Evolutionary conservation across 2,797 vertebrate species (phyloP).

Genomic region (Zalophus californianus): DNA sequence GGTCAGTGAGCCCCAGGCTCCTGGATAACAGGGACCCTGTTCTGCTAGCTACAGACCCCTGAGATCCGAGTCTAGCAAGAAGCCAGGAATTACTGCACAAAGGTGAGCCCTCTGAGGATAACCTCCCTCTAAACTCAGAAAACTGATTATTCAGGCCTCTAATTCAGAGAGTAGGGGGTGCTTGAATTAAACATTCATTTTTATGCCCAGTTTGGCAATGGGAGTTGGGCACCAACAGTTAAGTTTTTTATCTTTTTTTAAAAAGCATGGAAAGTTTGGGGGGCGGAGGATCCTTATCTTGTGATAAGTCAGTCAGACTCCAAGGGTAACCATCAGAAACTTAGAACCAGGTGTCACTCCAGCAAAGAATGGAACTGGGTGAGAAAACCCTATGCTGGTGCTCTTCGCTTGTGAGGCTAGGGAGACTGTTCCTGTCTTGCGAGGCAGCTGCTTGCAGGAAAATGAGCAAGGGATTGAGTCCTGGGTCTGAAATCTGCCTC

Average conservation of each 20-base stretch:
- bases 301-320: neutral
- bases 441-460: neutral
- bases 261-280: neutral
- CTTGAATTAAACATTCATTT: neutral
- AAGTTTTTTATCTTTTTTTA: neutral
- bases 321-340: constrained; percentile 15
- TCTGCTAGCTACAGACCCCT: neutral
- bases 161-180: neutral
- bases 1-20: neutral
- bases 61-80: neutral
- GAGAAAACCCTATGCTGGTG: neutral
- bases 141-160: neutral
- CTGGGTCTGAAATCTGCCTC: constrained; percentile 14
- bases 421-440: neutral
- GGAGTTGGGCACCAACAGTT: neutral
- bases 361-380: neutral
- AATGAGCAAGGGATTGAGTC: neutral
- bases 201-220: neutral
- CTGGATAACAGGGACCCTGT: constrained; percentile 66
- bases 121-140: neutral
- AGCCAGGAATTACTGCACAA: constrained; percentile 10
- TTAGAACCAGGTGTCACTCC: neutral
- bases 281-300: neutral
- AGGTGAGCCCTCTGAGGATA: neutral
- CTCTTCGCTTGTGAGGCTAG: neutral